These are phyloP conservation scores for Lasiommata megera DNA, from an alignment of 2,888 invertebrate genomes.

Conservation along the genomic window DNA sequence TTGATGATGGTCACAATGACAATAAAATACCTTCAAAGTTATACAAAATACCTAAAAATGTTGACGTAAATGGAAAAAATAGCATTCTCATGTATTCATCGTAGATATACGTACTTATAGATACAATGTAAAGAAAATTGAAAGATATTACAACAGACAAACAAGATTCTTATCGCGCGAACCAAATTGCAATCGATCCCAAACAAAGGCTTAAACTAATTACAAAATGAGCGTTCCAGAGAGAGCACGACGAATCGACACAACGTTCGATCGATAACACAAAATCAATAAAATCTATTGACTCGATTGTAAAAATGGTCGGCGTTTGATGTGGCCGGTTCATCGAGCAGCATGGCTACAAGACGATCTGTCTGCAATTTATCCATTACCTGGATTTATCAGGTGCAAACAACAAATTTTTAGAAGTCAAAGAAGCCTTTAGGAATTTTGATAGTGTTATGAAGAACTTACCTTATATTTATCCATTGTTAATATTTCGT, in stretches of 20 bases:
- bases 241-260: constrained; percentile 61
- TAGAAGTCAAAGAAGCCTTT: no score
- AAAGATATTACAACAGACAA: constrained; percentile 18
- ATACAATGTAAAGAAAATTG: constrained; percentile 1
- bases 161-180: constrained; percentile 24
- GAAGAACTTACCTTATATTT: no score
- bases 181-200: constrained; percentile 52
- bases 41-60: no score
- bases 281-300: constrained; percentile 78
- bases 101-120: background rate
- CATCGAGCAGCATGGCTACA: constrained; percentile 24
- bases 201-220: constrained; percentile 68
- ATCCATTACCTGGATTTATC: background rate
- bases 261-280: constrained; percentile 58
- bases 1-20: no score
- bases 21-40: no score
- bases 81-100: background rate
- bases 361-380: background rate
- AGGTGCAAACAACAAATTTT: no score
- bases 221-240: constrained; percentile 62
- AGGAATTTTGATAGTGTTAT: no score
- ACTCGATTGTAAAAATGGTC: constrained; percentile 45
- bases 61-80: no score
- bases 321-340: constrained; percentile 61
- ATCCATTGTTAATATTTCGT: no score